Conservation (phyloP, 2,113 vertebrate genomes). For the Phylloscopus whistleri region DNA sequence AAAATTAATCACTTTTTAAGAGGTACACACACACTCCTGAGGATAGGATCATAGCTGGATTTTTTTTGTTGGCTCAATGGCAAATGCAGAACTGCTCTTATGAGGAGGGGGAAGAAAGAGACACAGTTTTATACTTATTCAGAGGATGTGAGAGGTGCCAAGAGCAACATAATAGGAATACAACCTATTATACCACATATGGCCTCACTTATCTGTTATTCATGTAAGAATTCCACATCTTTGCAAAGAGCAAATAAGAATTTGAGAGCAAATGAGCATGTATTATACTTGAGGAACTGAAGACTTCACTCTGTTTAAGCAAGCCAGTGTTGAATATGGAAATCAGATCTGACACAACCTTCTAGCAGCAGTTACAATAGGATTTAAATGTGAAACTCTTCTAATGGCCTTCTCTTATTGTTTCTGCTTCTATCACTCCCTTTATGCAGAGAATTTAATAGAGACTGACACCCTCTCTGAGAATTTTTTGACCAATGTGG, state of each 20-base stretch:
- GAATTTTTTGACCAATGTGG: not conserved
- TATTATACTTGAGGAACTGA: not conserved
- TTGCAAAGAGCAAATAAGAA: conserved; percentile 9
- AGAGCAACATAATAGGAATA: conserved; percentile 48
- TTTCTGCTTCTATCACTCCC: not conserved
- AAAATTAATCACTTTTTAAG: conserved; percentile 22
- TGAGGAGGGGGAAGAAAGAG: not conserved
- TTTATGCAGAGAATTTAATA: not conserved
- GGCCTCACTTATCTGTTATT: conserved; percentile 48
- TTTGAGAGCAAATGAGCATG: not conserved
- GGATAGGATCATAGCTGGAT: not conserved
- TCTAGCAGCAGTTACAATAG: not conserved
- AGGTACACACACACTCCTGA: not conserved
- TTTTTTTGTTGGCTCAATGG: not conserved
- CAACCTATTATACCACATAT: conserved; percentile 50
- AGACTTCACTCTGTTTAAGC: not conserved
- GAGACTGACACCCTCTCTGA: not conserved
- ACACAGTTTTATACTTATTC: conserved; percentile 5
- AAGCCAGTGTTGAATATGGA: not conserved
- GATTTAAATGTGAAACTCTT: not conserved
- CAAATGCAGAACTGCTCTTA: not conserved
- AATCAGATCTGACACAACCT: conserved; percentile 14
- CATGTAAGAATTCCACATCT: conserved; percentile 38
- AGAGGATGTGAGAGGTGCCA: conserved; percentile 45
- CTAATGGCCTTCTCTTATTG: not conserved